These are phyloP conservation scores for Laspeyria flexula DNA, from an alignment of 2,888 invertebrate species.

Conservation along the genomic window DNA sequence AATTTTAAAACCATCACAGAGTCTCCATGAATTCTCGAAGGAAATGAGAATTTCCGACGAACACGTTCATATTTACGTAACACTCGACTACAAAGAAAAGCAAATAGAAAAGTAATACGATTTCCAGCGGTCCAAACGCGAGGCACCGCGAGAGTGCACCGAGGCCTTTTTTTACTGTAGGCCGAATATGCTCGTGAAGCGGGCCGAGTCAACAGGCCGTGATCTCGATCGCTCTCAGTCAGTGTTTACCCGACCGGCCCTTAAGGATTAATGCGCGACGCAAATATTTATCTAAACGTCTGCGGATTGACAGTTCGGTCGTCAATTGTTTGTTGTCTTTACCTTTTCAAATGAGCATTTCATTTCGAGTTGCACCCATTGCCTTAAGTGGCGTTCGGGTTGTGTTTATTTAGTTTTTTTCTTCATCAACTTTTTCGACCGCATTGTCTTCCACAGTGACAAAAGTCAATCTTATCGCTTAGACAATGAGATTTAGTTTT, in stretches of 20 bases:
- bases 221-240: constrained; percentile 76
- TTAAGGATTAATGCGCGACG: constrained; percentile 83
- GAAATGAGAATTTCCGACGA: constrained; percentile 81
- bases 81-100: constrained; percentile 84
- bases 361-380: constrained; percentile 80
- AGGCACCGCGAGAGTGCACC: constrained; percentile 65
- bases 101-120: constrained; percentile 84
- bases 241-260: constrained; percentile 72
- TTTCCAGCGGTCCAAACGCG: constrained; percentile 68
- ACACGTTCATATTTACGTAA: constrained; percentile 82
- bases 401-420: constrained; percentile 59
- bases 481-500: constrained; percentile 47
- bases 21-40: constrained; percentile 71
- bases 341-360: constrained; percentile 84
- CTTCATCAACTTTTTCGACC: constrained; percentile 56
- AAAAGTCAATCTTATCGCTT: constrained; percentile 57
- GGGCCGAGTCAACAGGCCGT: constrained; percentile 76
- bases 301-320: constrained; percentile 85
- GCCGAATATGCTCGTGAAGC: constrained; percentile 51
- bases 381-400: constrained; percentile 79
- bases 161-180: constrained; percentile 64
- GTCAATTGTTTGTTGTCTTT: constrained; percentile 85
- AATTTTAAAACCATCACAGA: constrained; percentile 46
- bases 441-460: constrained; percentile 69
- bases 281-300: constrained; percentile 85